Percentiles rank a stretch among this genome's conserved stretches.
Evolutionary conservation across 2,113 vertebrate species (phyloP).

Genomic region (Tragulus kanchil): DNA sequence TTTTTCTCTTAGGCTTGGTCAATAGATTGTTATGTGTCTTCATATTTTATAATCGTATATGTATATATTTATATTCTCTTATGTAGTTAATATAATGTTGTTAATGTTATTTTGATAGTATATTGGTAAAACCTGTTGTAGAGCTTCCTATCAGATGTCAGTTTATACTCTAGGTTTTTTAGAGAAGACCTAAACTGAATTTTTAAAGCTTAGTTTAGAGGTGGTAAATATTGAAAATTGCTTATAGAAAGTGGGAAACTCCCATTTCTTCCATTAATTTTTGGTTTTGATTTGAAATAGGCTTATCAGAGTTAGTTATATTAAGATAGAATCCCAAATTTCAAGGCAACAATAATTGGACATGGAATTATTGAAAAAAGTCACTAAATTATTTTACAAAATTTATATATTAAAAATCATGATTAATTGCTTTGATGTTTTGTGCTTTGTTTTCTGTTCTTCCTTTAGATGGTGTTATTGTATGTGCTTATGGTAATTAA

Average conservation of each 20-base stretch:
- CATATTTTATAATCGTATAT: not conserved
- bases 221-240: not conserved
- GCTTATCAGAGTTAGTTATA: not conserved
- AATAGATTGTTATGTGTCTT: not conserved
- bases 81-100: not conserved
- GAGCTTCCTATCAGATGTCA: not conserved
- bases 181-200: not conserved
- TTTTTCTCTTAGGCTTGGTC: not conserved
- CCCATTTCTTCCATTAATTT: not conserved
- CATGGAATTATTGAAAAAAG: not conserved
- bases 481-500: not conserved
- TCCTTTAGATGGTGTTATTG: not conserved
- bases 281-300: not conserved
- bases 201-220: not conserved
- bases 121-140: not conserved
- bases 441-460: not conserved
- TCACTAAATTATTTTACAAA: not conserved
- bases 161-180: not conserved
- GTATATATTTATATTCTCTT: not conserved
- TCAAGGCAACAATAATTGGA: not conserved
- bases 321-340: not conserved
- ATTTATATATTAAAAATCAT: not conserved
- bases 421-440: not conserved
- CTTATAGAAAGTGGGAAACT: not conserved
- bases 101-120: not conserved